Evolutionary conservation across 92 coral and sea anemone genomes (phyloP).

Genomic region (Phymanthus crucifer): DNA sequence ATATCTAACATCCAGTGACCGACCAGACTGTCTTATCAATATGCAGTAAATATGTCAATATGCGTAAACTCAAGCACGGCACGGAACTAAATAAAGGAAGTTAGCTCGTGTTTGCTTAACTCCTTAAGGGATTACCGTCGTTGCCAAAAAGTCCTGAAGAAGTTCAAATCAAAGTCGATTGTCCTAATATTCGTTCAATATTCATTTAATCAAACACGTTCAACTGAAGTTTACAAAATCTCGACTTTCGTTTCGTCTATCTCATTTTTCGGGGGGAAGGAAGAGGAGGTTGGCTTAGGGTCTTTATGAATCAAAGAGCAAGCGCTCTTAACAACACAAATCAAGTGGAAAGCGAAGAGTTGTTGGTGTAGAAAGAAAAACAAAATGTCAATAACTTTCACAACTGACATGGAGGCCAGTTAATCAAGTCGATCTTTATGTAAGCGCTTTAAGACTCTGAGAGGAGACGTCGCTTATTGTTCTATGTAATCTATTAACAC

Average conservation of each 20-base stretch:
- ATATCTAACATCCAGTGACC: not conserved
- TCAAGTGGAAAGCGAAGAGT: not conserved
- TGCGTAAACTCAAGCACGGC: slow-evolving; percentile 3
- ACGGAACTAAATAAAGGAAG: slow-evolving; percentile 35
- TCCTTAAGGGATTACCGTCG: slow-evolving; percentile 32
- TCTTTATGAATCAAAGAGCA: not conserved
- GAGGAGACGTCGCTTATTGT: slow-evolving; percentile 6
- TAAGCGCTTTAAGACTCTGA: slow-evolving; percentile 20
- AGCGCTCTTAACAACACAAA: not conserved
- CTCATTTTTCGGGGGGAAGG: not conserved
- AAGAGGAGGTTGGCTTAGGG: not conserved
- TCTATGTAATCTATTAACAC: slow-evolving; percentile 2
- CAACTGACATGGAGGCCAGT: slow-evolving; percentile 4
- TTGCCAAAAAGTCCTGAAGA: slow-evolving; percentile 24
- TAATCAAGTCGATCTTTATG: slow-evolving; percentile 17
- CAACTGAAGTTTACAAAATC: not conserved
- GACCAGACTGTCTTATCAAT: not conserved
- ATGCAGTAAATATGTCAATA: slow-evolving; percentile 5
- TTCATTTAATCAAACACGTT: slow-evolving; percentile 1
- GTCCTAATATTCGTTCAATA: slow-evolving; percentile 5
- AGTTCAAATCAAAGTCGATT: slow-evolving; percentile 15
- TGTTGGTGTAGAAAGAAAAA: not conserved
- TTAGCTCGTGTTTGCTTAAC: slow-evolving; percentile 28
- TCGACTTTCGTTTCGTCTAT: not conserved
- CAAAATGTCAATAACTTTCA: not conserved